Base-by-base conservation (phyloP, 1,140 invertebrate species). In the Apis florea region DNA sequence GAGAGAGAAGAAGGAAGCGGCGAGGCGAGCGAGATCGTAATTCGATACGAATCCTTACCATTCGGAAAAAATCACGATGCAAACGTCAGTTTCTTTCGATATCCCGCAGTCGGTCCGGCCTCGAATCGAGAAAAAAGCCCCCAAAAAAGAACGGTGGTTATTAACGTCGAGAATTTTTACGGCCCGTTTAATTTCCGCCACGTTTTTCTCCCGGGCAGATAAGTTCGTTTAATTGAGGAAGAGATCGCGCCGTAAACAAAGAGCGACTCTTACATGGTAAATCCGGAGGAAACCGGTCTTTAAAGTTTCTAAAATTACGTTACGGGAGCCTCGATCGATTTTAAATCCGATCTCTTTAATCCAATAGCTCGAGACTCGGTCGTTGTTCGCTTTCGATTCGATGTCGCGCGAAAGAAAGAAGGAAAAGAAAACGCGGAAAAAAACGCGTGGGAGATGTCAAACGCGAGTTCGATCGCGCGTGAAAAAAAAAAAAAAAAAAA, bases 91-190 rank as follows among this genome's bases (percentile, higher is more conserved):
- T 54, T 51, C 47, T 56, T 69, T 64, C 72, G 73, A 70, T 51
- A 53, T 71, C 72, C 31, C 47, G 67, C 56, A 82, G 74, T n/a
- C 10, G 61, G 51, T 58, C 8, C 26, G 78, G n/a, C 83, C 79
- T 83, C 53, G 74, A 58, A 66, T 80, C 49, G 49, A 40, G 4
- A 74, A 82, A 53, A 58, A 59, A 24, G 56, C 21, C n/a, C n/a
- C n/a, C n/a, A n/a, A n/a, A n/a, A 49, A 84, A 70, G 83, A 87
- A 87, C 86, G 85, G 85, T 84, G 81, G 86, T 86, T 86, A 87
- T 87, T 86, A 87, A 86, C 78, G 73, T 82, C 64, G 51, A 40
- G 64, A 58, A 83, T 85, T 88, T n/a, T 88, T 88, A 88, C 86
- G 86, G 83, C 68, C 40, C 83, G 83, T 85, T 40, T 88, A 87